Base-by-base conservation (phyloP, 2,113 vertebrate species). In the Melanerpes formicivorus region DNA sequence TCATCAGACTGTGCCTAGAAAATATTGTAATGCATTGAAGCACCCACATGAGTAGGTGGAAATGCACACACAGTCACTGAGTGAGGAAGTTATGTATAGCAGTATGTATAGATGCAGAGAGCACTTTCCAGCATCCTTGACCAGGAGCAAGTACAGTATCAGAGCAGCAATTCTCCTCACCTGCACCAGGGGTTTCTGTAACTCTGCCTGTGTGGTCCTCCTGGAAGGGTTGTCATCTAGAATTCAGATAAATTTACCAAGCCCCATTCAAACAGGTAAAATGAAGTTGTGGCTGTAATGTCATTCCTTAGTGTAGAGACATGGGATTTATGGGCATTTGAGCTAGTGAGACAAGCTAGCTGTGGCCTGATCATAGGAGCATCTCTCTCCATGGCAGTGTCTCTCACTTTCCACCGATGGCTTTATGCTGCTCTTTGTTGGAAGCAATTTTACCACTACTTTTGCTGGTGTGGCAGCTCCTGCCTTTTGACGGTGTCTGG, bases 41-140 rank as follows among this genome's bases (percentile, higher is more conserved):
- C 76, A 59, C 66, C 73, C 5, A 0, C 3, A 2, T 15, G 84
- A 42, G 73, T 54, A 76, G 65, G 77, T 81, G 65, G 40, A 54
- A 60, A 18, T 4, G 66, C 69, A 67, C 30, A 55, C 6, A 6
- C 6, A 67, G 48, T n/a, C 27, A 52, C 34, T 32, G 56, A 78
- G 29, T 0, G 3, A 83, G 69, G 85, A 72, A 3, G 0, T 59
- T 25, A 18, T 3, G 2, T 29, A 9, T 15, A 27, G 60, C 19
- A 0, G 48, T n/a, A 18, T 2, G 2, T 29, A 12, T 17, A 30
- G 60, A 19, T 42, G 50, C 4, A 29, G 26, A 77, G 21, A 78
- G 29, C 42, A 18, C 64, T 78, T 95, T 54, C 37, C 69, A 90
- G 22, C 18, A 30, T 64, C 37, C 34, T 76, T 0, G 0, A 16